Conservation (phyloP, 2,113 vertebrate genomes). For the Oncorhynchus gorbuscha region DNA sequence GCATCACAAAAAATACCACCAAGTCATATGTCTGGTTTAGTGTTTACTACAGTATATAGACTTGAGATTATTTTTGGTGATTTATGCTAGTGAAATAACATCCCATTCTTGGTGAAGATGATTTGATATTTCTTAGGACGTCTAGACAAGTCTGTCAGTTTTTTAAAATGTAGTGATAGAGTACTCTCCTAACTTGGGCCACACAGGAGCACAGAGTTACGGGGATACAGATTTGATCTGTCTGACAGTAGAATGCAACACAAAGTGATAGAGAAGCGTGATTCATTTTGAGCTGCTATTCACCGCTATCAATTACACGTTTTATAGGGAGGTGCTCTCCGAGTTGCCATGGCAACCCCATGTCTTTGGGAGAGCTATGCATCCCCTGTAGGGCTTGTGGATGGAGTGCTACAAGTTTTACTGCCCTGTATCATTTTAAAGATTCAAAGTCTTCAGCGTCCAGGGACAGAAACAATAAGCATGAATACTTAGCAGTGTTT, state of each 20-base stretch:
- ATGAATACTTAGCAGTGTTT: constrained; percentile 36
- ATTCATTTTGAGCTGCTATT: constrained; percentile 45
- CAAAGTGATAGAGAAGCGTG: background rate
- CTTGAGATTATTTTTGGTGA: too few species aligned
- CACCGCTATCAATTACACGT: constrained; percentile 55
- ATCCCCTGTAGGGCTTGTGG: constrained; percentile 44
- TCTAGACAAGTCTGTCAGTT: too few species aligned
- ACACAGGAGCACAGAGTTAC: background rate
- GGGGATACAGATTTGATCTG: background rate
- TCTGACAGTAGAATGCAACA: background rate
- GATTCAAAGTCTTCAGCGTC: constrained; percentile 42
- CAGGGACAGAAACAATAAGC: constrained; percentile 40
- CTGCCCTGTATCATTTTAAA: constrained; percentile 44
- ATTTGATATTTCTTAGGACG: too few species aligned
- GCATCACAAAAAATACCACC: too few species aligned
- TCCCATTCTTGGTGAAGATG: too few species aligned
- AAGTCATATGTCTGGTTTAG: too few species aligned
- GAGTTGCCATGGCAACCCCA: constrained; percentile 53
- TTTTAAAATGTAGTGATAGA: too few species aligned
- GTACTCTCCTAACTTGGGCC: background rate
- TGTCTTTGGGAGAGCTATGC: constrained; percentile 39
- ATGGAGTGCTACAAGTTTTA: constrained; percentile 39
- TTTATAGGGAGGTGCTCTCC: constrained; percentile 51
- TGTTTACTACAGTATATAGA: too few species aligned
- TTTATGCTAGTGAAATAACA: too few species aligned